Percentiles rank a stretch among this genome's conserved stretches.
phyloP scores from a whole-genome alignment of 2,113 vertebrate species.

The Microtus montanus region DNA sequence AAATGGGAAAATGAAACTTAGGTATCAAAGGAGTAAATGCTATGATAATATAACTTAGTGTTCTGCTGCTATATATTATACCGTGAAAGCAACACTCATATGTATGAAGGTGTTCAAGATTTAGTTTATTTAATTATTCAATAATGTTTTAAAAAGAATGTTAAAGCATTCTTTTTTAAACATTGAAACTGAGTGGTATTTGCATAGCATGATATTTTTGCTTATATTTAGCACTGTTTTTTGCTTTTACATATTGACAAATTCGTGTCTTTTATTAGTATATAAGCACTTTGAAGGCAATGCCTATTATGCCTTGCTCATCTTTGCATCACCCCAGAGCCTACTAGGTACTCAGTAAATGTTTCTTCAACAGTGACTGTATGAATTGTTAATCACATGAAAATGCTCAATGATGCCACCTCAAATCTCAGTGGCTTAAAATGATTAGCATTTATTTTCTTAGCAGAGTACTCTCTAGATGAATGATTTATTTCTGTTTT shows the following conservation, averaged over 20 bases:
- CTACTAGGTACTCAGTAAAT: background rate
- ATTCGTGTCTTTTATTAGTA: background rate
- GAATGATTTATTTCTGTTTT: background rate
- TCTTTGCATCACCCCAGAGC: background rate
- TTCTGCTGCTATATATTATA: background rate
- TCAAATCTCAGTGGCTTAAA: constrained; percentile 22
- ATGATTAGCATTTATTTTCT: background rate
- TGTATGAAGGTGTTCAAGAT: background rate
- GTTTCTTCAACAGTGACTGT: background rate
- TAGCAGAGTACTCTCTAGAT: background rate
- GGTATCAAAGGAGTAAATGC: background rate
- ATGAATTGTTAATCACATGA: background rate
- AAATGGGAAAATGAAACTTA: background rate
- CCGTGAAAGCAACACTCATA: background rate
- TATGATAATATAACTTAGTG: background rate
- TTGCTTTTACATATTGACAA: background rate
- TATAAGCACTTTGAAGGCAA: background rate
- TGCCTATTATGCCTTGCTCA: background rate
- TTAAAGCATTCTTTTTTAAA: constrained; percentile 28
- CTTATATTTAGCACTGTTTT: background rate
- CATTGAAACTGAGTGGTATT: background rate
- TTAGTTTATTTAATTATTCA: background rate
- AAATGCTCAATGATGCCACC: background rate
- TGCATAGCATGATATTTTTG: background rate
- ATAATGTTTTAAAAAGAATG: background rate